Evolutionary conservation across 1,140 invertebrate species (phyloP), one percentile per base, ranked within the genome.

Genomic region (Panonychus citri): DNA sequence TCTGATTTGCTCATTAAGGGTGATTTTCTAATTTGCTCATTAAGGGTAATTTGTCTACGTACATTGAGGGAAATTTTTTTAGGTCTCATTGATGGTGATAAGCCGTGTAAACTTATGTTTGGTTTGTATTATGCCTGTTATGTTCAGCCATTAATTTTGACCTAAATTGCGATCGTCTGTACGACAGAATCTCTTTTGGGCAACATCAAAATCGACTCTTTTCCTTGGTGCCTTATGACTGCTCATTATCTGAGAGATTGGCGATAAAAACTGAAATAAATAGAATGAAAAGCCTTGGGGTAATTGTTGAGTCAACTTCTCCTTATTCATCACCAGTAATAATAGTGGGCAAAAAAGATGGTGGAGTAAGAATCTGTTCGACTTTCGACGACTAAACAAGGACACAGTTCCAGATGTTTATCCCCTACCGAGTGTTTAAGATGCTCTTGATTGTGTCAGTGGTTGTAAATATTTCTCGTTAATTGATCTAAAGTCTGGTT

Each of bases 351-450:
- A 76, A 77, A 59, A 70, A 68, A 53, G 64, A 75, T 65, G 64
- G 69, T 40, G 54, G 63, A 37, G 46, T 65, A 37, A 59, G 69
- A 58, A 57, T 73, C 59, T 72, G 67, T 59, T 74, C 0, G 72
- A 76, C 62, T 76, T 66, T 61, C 40, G 73, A 30, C 28, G 55
- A 24, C 53, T 76, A 21, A 77, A 77, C 62, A 7, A 27, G 53
- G 63, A 49, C 0, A 74, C 67, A 0, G 63, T 64, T 1, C 61
- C 63, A 51, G 73, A 76, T 62, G 63, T 60, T 37, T 77, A 70
- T 64, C 74, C 76, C 62, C 56, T 77, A 4, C 73, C 71, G 0
- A 39, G 63, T 8, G 70, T 76, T 25, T 66, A 72, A 13, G 70
- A 73, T 28, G 61, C 61, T 13, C 56, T 76, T 3, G 58, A 66